These are phyloP conservation scores for Brienomyrus brachyistius DNA, from an alignment of 2,113 vertebrate genomes.

Conservation along the genomic window DNA sequence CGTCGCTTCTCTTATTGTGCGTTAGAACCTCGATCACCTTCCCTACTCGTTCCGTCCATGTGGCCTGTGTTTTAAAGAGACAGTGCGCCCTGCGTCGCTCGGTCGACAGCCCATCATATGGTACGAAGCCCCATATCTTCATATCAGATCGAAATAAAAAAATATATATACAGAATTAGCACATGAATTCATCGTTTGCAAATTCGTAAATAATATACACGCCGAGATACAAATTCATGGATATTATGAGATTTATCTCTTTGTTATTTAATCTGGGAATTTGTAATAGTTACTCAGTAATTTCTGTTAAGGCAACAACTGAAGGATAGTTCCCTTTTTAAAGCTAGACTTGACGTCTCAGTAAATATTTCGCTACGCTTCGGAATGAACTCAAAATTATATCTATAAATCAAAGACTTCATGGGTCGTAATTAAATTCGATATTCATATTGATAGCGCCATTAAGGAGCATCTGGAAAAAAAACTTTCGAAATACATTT, in stretches of 20 bases:
- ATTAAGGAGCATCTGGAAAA: background rate
- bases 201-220: background rate
- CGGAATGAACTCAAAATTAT: background rate
- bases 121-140: background rate
- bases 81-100: background rate
- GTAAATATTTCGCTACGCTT: background rate
- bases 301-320: background rate
- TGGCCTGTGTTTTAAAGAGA: slow-evolving; percentile 5
- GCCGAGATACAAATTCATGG: background rate
- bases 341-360: background rate
- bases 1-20: background rate
- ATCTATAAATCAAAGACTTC: background rate
- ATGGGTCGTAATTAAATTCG: background rate
- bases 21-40: background rate
- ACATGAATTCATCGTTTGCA: background rate
- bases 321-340: background rate
- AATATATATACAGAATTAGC: background rate
- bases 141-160: background rate
- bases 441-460: background rate
- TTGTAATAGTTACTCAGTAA: background rate
- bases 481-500: background rate
- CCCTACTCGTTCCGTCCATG: background rate
- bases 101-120: background rate
- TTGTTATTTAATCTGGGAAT: background rate
- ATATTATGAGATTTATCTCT: background rate